These are phyloP conservation scores for Sterna hirundo DNA, from an alignment of 2,113 vertebrate genomes.

Conservation along the genomic window DNA sequence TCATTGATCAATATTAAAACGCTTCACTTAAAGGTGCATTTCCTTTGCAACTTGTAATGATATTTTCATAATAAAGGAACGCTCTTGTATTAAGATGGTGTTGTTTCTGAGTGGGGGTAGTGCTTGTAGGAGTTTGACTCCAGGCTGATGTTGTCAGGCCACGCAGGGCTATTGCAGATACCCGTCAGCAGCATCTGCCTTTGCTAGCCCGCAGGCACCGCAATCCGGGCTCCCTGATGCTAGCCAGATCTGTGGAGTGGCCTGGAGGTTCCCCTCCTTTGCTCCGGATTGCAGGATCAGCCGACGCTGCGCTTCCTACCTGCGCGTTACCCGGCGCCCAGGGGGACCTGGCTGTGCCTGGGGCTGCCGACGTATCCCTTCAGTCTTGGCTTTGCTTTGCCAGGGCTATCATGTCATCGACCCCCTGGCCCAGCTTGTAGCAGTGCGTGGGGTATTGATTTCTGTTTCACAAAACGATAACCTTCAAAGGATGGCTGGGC, in stretches of 20 bases:
- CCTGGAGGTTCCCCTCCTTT: background rate
- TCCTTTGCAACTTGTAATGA: background rate
- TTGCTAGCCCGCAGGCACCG: background rate
- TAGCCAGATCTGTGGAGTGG: background rate
- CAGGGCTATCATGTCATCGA: fast-evolving
- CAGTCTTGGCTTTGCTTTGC: background rate
- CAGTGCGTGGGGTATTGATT: background rate
- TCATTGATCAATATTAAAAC: background rate
- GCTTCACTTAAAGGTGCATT: background rate
- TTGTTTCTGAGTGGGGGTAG: background rate
- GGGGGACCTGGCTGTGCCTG: too few species aligned
- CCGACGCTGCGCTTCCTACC: background rate
- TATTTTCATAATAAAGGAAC: background rate
- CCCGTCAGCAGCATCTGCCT: background rate
- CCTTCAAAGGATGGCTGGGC: constrained; percentile 21
- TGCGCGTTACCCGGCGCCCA: fast-evolving
- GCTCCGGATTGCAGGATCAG: background rate
- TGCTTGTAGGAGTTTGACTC: background rate
- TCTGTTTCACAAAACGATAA: background rate
- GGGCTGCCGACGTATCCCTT: background rate
- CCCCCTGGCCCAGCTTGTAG: background rate
- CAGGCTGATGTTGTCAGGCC: background rate
- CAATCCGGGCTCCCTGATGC: background rate
- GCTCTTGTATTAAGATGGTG: background rate
- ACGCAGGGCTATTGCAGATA: background rate